Base-by-base conservation (phyloP, 2,797 vertebrate genomes). In the Dromococcyx pavoninus region DNA sequence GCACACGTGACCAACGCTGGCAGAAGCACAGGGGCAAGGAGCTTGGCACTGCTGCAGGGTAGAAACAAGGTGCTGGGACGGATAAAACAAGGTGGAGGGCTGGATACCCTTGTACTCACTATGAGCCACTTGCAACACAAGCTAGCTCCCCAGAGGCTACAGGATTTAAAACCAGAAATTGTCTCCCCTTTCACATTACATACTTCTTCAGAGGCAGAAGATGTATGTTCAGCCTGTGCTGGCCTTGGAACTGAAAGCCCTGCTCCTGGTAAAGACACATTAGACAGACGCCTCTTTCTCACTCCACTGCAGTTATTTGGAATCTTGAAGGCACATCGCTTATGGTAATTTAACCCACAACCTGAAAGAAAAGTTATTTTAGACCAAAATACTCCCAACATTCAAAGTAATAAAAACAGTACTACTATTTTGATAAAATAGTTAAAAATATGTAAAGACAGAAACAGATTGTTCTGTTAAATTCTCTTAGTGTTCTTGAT, bases 331-430 rank as follows among this genome's bases (percentile, higher is more conserved):
- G 99, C 99, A 83, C 99, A 99, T 86, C 99, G 98, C 91, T 99
- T 99, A 98, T 99, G 99, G 97, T 99, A 99, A 98, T 99, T 99
- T 74, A 99, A 98, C 74, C 99, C 99, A 97, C 99, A 99, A 90
- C 99, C 99, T 99, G 97, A 58, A 97, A 87, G 65, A 95, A 86
- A 39, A 46, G 74, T 14, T 33, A 89, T 87, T 91, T 82, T 62
- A 82, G 66, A 66, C 17, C 17, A 64, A 86, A 84, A 83, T 10
- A 84, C 6, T 75, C 25, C 35, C 64, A 90, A 39, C 16, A n/a
- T 32, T n/a, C 65, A 50, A 77, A 90, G 61, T n/a, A 75, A 86
- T 11, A 75, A 60, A 93, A 80, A 14, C 2, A 66, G 5, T 27
- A 70, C 10, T 16, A 54, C 5, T 35, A 67, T 67, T 91, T 89